Percentiles rank a stretch among this genome's conserved stretches.
These are phyloP conservation scores for Smutsia temminckii DNA, from an alignment of 2,797 vertebrate species.

Conservation along the genomic window DNA sequence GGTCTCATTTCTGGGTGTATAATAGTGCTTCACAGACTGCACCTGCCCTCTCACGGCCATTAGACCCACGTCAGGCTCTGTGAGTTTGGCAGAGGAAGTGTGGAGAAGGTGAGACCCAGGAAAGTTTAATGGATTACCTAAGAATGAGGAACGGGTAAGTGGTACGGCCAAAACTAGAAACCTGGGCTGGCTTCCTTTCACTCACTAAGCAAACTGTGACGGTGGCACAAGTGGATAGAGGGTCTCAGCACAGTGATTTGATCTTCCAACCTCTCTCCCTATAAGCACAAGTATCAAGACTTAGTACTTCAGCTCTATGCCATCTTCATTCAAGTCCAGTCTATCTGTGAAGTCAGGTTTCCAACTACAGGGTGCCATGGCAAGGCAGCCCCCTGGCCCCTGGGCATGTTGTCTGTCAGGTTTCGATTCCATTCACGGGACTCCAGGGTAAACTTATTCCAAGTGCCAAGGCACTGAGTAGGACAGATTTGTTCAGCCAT, in stretches of 20 bases:
- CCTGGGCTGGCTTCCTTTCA: neutral
- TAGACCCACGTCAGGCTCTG: neutral
- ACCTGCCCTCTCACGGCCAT: neutral
- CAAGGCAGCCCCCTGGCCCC: neutral
- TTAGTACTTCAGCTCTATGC: neutral
- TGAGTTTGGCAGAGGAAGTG: neutral
- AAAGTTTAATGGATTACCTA: neutral
- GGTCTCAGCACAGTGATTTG: neutral
- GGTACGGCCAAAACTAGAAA: neutral
- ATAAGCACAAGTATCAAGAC: neutral
- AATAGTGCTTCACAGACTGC: neutral
- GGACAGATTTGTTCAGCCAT: slow-evolving; percentile 21
- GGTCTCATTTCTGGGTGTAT: neutral
- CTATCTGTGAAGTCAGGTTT: neutral
- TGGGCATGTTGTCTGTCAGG: neutral
- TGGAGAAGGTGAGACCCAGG: neutral
- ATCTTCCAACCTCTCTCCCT: neutral
- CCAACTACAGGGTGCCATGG: neutral
- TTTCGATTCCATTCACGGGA: neutral
- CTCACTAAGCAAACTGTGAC: neutral
- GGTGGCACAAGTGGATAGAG: neutral
- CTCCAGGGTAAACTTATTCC: neutral
- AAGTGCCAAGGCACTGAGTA: neutral
- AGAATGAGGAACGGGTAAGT: neutral
- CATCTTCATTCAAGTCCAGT: neutral